phyloP scores from a whole-genome alignment of 2,888 invertebrate species.

The Ectobius pallidus region DNA sequence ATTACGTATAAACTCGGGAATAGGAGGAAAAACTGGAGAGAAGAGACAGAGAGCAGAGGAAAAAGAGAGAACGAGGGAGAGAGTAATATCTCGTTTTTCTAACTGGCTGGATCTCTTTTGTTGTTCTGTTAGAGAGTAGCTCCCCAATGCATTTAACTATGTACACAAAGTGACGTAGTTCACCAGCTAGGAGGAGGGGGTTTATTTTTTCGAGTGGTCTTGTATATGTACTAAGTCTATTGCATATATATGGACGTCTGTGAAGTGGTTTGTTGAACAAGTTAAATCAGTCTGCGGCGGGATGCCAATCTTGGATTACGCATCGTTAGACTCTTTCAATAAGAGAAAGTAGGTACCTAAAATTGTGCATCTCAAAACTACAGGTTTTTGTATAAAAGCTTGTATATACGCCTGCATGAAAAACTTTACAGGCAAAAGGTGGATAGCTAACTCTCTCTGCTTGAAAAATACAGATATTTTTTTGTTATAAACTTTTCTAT shows the following conservation, averaged over 20 bases:
- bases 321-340: background rate
- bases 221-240: too few relatives aligned
- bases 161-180: background rate
- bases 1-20: background rate
- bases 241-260: background rate
- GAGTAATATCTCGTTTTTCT: background rate
- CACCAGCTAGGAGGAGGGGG: background rate
- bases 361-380: background rate
- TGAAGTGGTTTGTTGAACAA: conserved; percentile 1
- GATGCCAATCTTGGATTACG: conserved; percentile 6
- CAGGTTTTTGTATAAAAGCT: background rate
- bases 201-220: background rate
- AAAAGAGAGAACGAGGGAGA: too few relatives aligned
- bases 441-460: background rate
- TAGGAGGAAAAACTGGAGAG: too few relatives aligned
- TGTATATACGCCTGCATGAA: background rate
- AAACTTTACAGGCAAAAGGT: background rate
- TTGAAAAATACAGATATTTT: too few relatives aligned
- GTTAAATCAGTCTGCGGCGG: background rate
- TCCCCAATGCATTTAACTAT: background rate
- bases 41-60: too few relatives aligned
- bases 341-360: background rate
- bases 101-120: conserved; percentile 4
- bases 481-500: too few relatives aligned
- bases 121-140: background rate